Base-by-base conservation (phyloP, 2,113 vertebrate species). In the Lycocorax pyrrhopterus region DNA sequence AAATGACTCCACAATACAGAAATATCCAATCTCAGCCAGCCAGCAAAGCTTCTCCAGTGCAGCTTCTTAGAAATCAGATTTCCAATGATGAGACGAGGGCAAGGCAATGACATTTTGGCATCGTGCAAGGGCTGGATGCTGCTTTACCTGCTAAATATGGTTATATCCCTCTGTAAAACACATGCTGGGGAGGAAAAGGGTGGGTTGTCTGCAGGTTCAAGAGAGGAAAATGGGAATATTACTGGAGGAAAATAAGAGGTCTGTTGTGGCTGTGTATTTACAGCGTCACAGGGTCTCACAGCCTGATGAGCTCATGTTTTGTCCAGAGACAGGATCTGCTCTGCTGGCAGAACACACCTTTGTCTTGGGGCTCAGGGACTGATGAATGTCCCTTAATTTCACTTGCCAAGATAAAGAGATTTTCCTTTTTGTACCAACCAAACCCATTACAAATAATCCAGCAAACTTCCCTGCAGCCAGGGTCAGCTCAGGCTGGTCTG, bases 401-500 rank as follows among this genome's bases (percentile, higher is more conserved):
- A 20, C 39, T 90, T 37, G 91, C 89, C 78, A 87, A 59, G 46
- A 39, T 55, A 43, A 75, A 87, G 62, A 85, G 51, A 37, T 55
- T 62, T 74, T 47, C 46, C 43, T 33, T 68, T 82, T 84, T 8
- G 43, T 56, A 37, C 58, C 55, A 59, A 90, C 26, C 58, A 51
- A 63, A 69, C 18, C 62, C 43, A 6, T 32, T 41, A 14, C 63
- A 76, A 85, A 56, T 7, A 51, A 52, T 49, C 63, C 43, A 13
- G 78, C 52, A 63, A n/a, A 25, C 12, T 63, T 55, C 35, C 77
- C 91, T 55, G 27, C 29, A 16, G 83, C 47, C 22, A 20, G 79
- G 93, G 85, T 96, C 81, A 91, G 59, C 81, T 96, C 9, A 90
- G 96, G 92, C 68, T 37, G 84, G 49, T 12, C 72, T 94, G 93